Evolutionary conservation across 2,797 vertebrate species (phyloP).

Genomic region (Danio jaintianensis): DNA sequence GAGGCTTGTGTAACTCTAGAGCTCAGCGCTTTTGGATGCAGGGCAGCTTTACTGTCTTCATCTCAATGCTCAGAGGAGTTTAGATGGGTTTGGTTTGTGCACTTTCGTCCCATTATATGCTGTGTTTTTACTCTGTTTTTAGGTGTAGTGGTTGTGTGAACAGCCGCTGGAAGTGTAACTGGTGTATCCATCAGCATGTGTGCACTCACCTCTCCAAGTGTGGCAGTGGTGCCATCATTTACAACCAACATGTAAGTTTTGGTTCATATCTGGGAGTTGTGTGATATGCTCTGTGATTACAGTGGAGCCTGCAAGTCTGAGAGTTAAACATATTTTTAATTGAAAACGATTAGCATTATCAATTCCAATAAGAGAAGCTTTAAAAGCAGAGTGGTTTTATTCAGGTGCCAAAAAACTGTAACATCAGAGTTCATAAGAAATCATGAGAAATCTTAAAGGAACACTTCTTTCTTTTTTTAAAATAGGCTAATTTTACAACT

Average conservation of each 20-base stretch:
- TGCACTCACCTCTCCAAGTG: constrained; percentile 89
- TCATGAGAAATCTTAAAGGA: no score
- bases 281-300: neutral
- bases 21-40: constrained; percentile 39
- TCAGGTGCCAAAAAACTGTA: no score
- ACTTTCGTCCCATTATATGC: neutral
- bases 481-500: no score
- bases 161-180: constrained; percentile 95
- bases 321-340: neutral
- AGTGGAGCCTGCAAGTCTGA: constrained; percentile 18
- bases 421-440: no score
- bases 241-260: constrained; percentile 85
- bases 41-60: constrained; percentile 12
- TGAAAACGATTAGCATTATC: neutral
- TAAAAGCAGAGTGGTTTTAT: neutral
- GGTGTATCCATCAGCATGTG: constrained; percentile 93
- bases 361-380: neutral
- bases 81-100: constrained; percentile 5
- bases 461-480: no score
- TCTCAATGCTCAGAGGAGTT: neutral
- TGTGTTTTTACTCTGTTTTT: constrained; percentile 7
- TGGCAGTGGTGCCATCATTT: constrained; percentile 85
- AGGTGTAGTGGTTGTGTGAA: constrained; percentile 94
- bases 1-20: constrained; percentile 32
- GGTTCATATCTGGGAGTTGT: neutral